Base-by-base conservation (phyloP, 2,888 invertebrate species). In the Leptura quadrifasciata region DNA sequence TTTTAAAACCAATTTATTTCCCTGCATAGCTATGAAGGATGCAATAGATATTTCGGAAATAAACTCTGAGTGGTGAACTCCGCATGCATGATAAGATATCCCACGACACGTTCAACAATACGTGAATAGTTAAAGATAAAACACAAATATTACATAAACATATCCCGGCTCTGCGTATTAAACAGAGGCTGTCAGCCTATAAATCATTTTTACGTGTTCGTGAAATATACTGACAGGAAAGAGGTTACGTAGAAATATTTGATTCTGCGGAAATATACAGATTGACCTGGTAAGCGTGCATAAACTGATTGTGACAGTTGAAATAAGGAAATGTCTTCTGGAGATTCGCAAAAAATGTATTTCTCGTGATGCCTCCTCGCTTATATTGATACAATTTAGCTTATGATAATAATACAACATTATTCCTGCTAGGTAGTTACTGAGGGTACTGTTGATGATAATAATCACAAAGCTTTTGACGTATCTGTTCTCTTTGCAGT, bases 201-300 rank as follows among this genome's bases (percentile, higher is more conserved):
- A 54, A 57, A 68, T 68, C 68, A 55, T 63, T 39, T 63, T 65
- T 54, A 65, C 20, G 24, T 68, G 55, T 55, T 68, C 68, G 54
- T 57, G 47, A 68, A 68, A 68, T 68, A 68, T 31, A 68, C 54
- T 68, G 68, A 67, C 67, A 54, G 67, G 47, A 63, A 63, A 18
- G 63, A 39, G 21, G 63, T 39, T 63, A 18, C 63, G 39, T 18
- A 20, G 47, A 39, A 63, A 63, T 39, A 63, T 63, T 63, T 63
- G 63, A 63, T 63, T 63, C 63, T 17, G 6, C 39, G 17, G 39
- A 63, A 39, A 63, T 63, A 63, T n/a, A 60, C 60, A 39, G 39
- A 12, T 47, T 47, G 47, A 47, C 47, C 47, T 47, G 17, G 47
- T 47, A 47, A 47, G 47, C n/a, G 39, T 39, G 39, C 39, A 47